A percentile compares a stretch with the other conserved stretches of the same genome.
These are phyloP conservation scores for Mus caroli DNA, from an alignment of 2,797 vertebrate genomes.

Conservation along the genomic window DNA sequence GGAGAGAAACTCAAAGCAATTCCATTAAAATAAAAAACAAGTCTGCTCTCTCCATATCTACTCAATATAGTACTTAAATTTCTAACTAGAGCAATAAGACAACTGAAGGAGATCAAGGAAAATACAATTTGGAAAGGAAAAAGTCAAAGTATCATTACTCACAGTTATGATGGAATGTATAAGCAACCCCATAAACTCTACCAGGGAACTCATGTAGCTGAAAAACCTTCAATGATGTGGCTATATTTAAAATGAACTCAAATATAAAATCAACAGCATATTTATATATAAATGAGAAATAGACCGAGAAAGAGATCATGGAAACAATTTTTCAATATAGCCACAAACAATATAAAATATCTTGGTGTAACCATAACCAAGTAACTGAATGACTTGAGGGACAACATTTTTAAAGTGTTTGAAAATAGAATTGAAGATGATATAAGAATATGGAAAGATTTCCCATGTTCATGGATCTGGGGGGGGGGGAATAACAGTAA, in stretches of 20 bases:
- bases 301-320: not conserved
- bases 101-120: not conserved
- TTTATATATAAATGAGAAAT: not conserved
- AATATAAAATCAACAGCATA: not conserved
- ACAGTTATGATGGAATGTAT: not conserved
- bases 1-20: not conserved
- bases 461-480: not conserved
- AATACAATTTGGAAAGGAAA: not conserved
- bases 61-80: not conserved
- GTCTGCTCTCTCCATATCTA: not conserved
- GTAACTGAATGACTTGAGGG: not conserved
- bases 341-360: no score
- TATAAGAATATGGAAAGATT: not conserved
- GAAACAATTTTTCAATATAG: no score
- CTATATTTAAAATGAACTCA: not conserved
- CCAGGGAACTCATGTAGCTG: not conserved
- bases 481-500: not conserved
- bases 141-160: not conserved
- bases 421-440: not conserved
- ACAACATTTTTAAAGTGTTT: not conserved
- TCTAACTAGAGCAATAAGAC: not conserved
- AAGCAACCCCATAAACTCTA: not conserved
- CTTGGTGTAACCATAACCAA: no score
- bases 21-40: not conserved
- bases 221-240: no score